Conservation (phyloP, 1,140 invertebrate species). For the Phenacoccus solenopsis region DNA sequence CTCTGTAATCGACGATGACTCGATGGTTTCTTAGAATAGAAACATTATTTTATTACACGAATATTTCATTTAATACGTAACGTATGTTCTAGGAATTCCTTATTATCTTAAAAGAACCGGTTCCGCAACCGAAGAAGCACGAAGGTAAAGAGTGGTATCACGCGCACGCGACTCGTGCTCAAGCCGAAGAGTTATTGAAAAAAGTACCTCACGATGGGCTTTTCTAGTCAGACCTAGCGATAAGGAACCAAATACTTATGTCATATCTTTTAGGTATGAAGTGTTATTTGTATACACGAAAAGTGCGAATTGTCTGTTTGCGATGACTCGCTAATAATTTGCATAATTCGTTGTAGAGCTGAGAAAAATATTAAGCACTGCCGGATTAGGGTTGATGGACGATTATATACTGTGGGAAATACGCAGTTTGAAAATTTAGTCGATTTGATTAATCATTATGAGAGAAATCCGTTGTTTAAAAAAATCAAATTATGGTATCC, state of each 20-base stretch:
- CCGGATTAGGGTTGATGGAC: constrained; percentile 77
- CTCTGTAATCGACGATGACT: too few species aligned
- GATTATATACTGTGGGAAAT: constrained; percentile 77
- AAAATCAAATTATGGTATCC: constrained; percentile 76
- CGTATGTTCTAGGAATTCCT: constrained; percentile 54
- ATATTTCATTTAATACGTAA: constrained; percentile 22
- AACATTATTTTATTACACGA: too few species aligned
- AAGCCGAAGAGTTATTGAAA: constrained; percentile 77
- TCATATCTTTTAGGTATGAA: constrained; percentile 89
- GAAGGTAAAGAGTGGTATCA: constrained; percentile 92
- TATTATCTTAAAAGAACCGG: constrained; percentile 76
- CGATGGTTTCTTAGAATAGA: too few species aligned
- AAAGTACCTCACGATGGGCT: constrained; percentile 70
- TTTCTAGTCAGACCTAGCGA: constrained; percentile 82
- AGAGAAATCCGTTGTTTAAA: constrained; percentile 77
- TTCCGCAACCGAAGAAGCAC: constrained; percentile 88
- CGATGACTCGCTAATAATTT: constrained; percentile 23
- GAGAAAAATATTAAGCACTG: constrained; percentile 93
- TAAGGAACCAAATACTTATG: constrained; percentile 69
- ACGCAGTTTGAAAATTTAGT: constrained; percentile 89
- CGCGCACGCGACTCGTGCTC: constrained; percentile 55
- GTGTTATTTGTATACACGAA: too few species aligned
- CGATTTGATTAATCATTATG: constrained; percentile 81
- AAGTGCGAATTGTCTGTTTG: constrained; percentile 4
- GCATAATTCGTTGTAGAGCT: constrained; percentile 52